Evolutionary conservation across 2,888 invertebrate species (phyloP).

Genomic region (Corythucha ciliata): DNA sequence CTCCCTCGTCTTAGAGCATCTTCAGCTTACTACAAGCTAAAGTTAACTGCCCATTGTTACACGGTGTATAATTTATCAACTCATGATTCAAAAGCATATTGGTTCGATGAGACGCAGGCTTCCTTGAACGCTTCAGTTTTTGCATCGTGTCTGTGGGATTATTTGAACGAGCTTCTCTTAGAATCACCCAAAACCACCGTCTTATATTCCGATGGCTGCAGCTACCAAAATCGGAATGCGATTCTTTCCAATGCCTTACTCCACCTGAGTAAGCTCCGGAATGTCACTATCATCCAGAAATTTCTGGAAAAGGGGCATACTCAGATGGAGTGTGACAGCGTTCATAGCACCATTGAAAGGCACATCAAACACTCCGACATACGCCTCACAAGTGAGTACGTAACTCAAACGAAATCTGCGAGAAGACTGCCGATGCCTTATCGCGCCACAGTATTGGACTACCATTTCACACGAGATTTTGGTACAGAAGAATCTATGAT

Average conservation of each 20-base stretch:
- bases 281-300: slow-evolving; percentile 15
- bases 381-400: slow-evolving; percentile 10
- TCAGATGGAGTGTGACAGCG: slow-evolving; percentile 23
- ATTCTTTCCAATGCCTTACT: slow-evolving; percentile 14
- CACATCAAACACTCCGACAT: neutral
- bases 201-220: slow-evolving; percentile 18
- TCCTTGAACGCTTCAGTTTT: neutral
- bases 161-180: too few relatives aligned
- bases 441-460: neutral
- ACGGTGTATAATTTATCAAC: slow-evolving; percentile 8
- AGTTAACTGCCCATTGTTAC: slow-evolving; percentile 2
- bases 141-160: neutral
- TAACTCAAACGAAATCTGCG: neutral
- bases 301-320: slow-evolving; percentile 23
- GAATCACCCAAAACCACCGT: neutral
- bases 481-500: slow-evolving; percentile 4
- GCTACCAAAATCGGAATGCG: slow-evolving; percentile 15
- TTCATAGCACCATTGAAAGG: slow-evolving; percentile 19
- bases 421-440: neutral
- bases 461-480: neutral
- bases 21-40: neutral
- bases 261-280: slow-evolving; percentile 8
- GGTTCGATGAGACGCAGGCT: slow-evolving; percentile 9
- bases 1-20: neutral
- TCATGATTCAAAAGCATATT: slow-evolving; percentile 3